Conservation (phyloP, 2,888 invertebrate genomes). For the Syrista parreyssii region DNA sequence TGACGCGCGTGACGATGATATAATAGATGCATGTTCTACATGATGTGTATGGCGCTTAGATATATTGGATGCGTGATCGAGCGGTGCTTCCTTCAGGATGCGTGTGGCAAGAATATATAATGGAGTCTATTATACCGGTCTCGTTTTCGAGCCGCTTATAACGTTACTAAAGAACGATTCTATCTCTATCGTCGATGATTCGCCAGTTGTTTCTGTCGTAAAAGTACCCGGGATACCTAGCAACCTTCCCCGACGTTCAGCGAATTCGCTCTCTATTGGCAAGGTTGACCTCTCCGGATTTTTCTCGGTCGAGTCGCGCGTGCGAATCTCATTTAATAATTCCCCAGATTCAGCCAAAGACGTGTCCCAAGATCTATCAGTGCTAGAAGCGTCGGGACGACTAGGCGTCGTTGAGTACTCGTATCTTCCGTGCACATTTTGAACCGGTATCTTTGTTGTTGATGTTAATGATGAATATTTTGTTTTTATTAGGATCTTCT, state of each 20-base stretch:
- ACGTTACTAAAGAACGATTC: slow-evolving; percentile 63
- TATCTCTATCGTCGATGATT: slow-evolving; percentile 63
- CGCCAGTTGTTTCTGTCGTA: slow-evolving; percentile 53
- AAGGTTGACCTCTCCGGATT: slow-evolving; percentile 58
- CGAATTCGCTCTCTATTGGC: slow-evolving; percentile 61
- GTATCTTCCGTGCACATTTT: slow-evolving; percentile 26
- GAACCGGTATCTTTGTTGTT: slow-evolving; percentile 52
- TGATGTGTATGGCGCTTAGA: slow-evolving; percentile 9
- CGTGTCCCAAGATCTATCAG: neutral
- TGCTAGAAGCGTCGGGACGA: neutral
- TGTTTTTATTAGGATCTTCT: slow-evolving; percentile 64
- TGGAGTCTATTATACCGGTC: slow-evolving; percentile 22
- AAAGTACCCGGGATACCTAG: slow-evolving; percentile 33
- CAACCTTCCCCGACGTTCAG: slow-evolving; percentile 19
- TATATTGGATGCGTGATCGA: slow-evolving; percentile 7
- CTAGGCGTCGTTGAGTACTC: slow-evolving; percentile 17
- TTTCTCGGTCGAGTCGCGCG: slow-evolving; percentile 39
- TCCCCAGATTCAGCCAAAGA: slow-evolving; percentile 27
- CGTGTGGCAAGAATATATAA: neutral
- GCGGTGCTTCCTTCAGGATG: neutral
- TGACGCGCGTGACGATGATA: neutral
- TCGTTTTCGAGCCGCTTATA: slow-evolving; percentile 38
- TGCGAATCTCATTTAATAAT: slow-evolving; percentile 50
- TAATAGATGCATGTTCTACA: slow-evolving; percentile 14
- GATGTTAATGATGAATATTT: slow-evolving; percentile 60